These are phyloP conservation scores for Zonotrichia albicollis DNA, from an alignment of 2,797 vertebrate genomes.

Conservation along the genomic window DNA sequence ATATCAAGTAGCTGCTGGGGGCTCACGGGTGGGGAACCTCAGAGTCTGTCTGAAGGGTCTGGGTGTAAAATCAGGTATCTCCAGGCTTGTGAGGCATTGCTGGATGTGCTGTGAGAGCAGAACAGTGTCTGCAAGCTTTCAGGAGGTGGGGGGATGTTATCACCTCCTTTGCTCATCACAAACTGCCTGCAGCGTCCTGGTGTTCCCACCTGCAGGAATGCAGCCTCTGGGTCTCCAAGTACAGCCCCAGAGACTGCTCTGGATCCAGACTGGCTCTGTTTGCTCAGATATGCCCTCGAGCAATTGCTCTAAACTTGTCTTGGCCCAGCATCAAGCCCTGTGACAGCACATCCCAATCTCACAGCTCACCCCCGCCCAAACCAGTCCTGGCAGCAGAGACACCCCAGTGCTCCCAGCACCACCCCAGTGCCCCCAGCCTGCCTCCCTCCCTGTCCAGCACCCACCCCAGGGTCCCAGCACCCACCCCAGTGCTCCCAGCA, in stretches of 20 bases:
- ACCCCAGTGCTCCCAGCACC: not conserved
- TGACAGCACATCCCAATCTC: not conserved
- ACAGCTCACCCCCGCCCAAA: not conserved
- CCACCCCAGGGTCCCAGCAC: too few species aligned
- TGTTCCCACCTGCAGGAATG: not conserved
- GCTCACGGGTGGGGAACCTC: not conserved
- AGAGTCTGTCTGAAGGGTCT: not conserved
- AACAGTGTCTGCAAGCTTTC: not conserved
- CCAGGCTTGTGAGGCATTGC: not conserved
- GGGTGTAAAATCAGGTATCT: not conserved
- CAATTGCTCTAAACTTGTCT: not conserved
- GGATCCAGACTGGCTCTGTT: not conserved
- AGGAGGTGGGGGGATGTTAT: not conserved
- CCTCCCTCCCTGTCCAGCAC: too few species aligned
- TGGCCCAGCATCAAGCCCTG: not conserved
- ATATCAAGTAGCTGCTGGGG: not conserved
- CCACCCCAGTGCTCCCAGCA: too few species aligned
- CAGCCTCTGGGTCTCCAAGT: not conserved
- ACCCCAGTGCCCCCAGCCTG: not conserved
- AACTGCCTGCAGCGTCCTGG: fast-evolving
- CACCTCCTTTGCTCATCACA: not conserved
- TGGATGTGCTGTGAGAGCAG: not conserved
- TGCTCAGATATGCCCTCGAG: not conserved
- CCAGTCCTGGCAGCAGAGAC: not conserved
- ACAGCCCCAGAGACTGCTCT: not conserved